Evolutionary conservation across 2,797 vertebrate species (phyloP), one percentile per base, ranked within the genome.

Genomic region (Neoniphon sammara): DNA sequence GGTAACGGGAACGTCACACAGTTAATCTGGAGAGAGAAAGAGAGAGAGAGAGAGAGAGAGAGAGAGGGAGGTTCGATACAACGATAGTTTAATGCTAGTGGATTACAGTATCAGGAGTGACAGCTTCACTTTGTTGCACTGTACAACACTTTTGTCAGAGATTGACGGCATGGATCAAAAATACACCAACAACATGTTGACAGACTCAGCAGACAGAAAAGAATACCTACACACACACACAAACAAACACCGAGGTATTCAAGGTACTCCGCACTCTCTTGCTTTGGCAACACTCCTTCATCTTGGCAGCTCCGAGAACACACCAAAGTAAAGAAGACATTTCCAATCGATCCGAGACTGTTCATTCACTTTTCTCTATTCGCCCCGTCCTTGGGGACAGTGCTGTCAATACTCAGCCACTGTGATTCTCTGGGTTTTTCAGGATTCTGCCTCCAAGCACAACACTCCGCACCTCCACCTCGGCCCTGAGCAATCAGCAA

Each of bases 1-100:
- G 94, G 94, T 36, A 96, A 93, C 2, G 97, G 97, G 81, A 99
- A 99, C 4, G 97, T 99, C 92, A 99, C 96, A 25, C 95, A 96
- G 92, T 99, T 98, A 87, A 98, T 95, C 96, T 99, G 88, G 49
- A 42, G 44, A 53, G 27, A 23, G 3, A 34, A 25, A 56, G 39
- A 44, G 54, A 54, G 53, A 5, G 21, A 23, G 46, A 39, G 20
- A 27, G 3, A 55, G n/a, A 25, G 21, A 62, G 9, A 54, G 20
- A 50, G 9, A 56, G 7, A 18, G n/a, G 18, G 20, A 6, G 17
- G 11, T 39, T 39, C 23, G 65, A 34, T 21, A 54, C 5, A 20
- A 60, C 61, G 49, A 15, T 4, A 60, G 49, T 75, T 69, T 54
- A 70, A 76, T 36, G 12, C 46, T 21, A 68, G 1, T 17, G 15